These are phyloP conservation scores for Spongilla lacustris DNA, from an alignment of 37 sponge, comb jelly and placozoan genomes.

Conservation along the genomic window DNA sequence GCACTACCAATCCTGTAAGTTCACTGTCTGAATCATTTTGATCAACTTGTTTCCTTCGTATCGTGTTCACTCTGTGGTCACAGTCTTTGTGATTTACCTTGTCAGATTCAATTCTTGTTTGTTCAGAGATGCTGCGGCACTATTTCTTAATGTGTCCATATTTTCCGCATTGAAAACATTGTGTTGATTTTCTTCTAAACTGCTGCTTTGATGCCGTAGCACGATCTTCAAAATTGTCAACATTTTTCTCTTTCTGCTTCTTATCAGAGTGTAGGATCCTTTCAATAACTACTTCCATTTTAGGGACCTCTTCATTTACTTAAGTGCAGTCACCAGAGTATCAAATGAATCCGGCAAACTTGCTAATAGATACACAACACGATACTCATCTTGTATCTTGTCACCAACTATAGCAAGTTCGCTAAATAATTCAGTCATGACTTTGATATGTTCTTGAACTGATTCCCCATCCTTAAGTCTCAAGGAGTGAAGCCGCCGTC, in stretches of 20 bases:
- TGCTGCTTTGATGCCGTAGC: too few species aligned
- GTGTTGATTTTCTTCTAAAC: slow-evolving; percentile 4
- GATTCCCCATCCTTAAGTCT: slow-evolving; percentile 33
- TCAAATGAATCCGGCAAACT: slow-evolving; percentile 51
- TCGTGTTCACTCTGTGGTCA: not conserved
- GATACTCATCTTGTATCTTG: slow-evolving; percentile 22
- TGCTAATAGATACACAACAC: slow-evolving; percentile 47
- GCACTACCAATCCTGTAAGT: slow-evolving; percentile 8
- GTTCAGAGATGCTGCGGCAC: slow-evolving; percentile 6
- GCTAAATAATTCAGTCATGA: slow-evolving; percentile 46
- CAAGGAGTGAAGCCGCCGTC: slow-evolving; percentile 37
- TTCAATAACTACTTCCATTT: slow-evolving; percentile 55
- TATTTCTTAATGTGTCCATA: slow-evolving; percentile 21
- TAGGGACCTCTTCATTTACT: slow-evolving; percentile 44
- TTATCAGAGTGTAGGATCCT: slow-evolving; percentile 42
- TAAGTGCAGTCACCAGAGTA: slow-evolving; percentile 62
- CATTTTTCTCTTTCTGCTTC: slow-evolving; percentile 31
- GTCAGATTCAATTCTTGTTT: too few species aligned
- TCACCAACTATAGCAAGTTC: slow-evolving; percentile 44
- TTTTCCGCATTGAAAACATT: slow-evolving; percentile 26
- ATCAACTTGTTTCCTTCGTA: too few species aligned
- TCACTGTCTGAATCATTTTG: slow-evolving; percentile 38
- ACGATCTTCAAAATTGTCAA: not conserved
- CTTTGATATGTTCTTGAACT: slow-evolving; percentile 50
- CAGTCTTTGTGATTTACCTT: not conserved